Evolutionary conservation across 1,140 invertebrate genomes (phyloP).

Genomic region (Palaemon carinicauda): DNA sequence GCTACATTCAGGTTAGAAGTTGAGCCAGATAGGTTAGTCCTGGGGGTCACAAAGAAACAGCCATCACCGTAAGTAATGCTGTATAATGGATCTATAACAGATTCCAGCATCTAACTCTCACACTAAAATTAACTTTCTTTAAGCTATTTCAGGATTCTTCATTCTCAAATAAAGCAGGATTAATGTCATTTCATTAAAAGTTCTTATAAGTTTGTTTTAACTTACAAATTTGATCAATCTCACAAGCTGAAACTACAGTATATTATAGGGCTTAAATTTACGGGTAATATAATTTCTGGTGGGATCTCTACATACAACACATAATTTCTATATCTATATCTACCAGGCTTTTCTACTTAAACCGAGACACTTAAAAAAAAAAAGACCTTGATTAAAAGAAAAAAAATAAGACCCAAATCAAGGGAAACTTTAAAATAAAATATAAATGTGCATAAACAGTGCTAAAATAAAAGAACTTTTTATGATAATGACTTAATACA

Average conservation of each 20-base stretch:
- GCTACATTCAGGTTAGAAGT: slow-evolving; percentile 57
- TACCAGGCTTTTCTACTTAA: too few relatives aligned
- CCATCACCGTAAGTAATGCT: slow-evolving; percentile 17
- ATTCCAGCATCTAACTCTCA: too few relatives aligned
- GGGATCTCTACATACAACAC: background rate
- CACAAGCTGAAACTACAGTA: background rate
- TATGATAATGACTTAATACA: slow-evolving; percentile 15
- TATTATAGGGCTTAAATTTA: background rate
- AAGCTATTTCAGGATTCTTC: background rate
- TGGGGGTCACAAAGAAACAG: slow-evolving; percentile 39
- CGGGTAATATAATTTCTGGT: background rate
- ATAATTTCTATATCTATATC: background rate
- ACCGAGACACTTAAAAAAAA: background rate
- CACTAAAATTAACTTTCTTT: background rate
- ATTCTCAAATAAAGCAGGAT: background rate
- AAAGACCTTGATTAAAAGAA: background rate
- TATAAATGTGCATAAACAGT: background rate
- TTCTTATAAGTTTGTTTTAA: background rate
- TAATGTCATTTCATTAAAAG: slow-evolving; percentile 14
- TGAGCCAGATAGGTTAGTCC: slow-evolving; percentile 59
- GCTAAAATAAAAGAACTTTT: background rate
- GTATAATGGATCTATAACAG: too few relatives aligned
- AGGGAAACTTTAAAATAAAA: background rate
- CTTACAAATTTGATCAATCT: background rate
- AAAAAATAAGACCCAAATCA: background rate